These are phyloP conservation scores for Anguilla marmorata DNA, from an alignment of 2,797 vertebrate species.

Conservation along the genomic window DNA sequence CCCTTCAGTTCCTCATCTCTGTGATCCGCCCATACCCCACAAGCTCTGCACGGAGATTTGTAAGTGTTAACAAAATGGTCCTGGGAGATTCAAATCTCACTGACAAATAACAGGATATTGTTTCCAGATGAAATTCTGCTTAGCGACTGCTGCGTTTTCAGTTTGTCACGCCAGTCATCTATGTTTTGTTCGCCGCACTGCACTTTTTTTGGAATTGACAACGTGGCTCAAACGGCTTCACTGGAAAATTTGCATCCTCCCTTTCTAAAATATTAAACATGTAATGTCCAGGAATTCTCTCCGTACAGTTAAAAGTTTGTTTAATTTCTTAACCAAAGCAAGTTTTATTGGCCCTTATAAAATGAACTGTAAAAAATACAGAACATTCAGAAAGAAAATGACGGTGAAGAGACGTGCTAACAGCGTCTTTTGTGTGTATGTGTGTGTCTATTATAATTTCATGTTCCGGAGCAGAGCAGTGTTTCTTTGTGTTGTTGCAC, in stretches of 20 bases:
- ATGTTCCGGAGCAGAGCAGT: conserved; percentile 17
- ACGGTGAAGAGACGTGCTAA: not conserved
- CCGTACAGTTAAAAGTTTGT: conserved; percentile 13
- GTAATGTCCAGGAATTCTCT: not conserved
- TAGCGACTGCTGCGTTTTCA: conserved; percentile 18
- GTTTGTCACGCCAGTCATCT: not conserved
- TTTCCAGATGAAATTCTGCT: conserved; percentile 50
- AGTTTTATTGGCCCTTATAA: conserved; percentile 19
- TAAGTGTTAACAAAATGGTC: conserved; percentile 38
- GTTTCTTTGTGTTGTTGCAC: conserved; percentile 45
- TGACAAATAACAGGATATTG: conserved; percentile 53
- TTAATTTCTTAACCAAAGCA: conserved; percentile 4
- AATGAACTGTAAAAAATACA: conserved; percentile 23
- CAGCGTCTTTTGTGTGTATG: too few species aligned
- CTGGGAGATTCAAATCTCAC: conserved; percentile 44
- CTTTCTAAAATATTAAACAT: not conserved
- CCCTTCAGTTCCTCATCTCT: not conserved
- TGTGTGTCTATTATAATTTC: too few species aligned
- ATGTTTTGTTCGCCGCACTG: not conserved
- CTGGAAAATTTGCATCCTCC: not conserved
- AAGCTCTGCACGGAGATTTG: not conserved
- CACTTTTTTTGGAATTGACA: not conserved
- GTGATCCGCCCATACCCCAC: not conserved
- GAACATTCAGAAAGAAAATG: conserved; percentile 15
- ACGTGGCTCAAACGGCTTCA: conserved; percentile 13